These are phyloP conservation scores for Melitaea cinxia DNA, from an alignment of 1,140 invertebrate genomes.

Conservation along the genomic window DNA sequence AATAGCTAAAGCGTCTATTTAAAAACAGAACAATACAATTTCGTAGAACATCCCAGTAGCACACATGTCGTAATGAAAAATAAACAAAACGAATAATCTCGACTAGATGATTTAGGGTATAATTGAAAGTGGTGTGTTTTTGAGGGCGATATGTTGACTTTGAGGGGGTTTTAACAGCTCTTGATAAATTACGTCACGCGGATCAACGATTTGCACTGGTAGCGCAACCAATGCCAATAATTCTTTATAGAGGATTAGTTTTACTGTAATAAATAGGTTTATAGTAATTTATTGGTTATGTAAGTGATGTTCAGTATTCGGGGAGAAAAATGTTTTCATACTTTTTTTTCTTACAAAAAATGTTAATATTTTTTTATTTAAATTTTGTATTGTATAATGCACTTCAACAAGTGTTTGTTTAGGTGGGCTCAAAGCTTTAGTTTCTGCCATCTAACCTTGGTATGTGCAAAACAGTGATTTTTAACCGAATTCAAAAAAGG, in stretches of 20 bases:
- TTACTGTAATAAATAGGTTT: background rate
- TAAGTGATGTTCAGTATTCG: too few relatives aligned
- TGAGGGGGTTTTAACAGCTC: constrained; percentile 20
- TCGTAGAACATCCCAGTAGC: constrained; percentile 26
- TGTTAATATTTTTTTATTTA: too few relatives aligned
- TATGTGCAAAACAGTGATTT: too few relatives aligned
- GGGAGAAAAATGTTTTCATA: too few relatives aligned
- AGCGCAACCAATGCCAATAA: constrained; percentile 1
- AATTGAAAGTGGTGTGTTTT: constrained; percentile 12
- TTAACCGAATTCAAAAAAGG: too few relatives aligned
- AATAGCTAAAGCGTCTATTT: constrained; percentile 38
- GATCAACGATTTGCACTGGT: constrained; percentile 12
- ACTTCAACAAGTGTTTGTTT: too few relatives aligned
- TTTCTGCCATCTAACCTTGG: too few relatives aligned
- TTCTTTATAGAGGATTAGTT: background rate
- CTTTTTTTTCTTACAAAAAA: too few relatives aligned
- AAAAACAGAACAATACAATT: constrained; percentile 37
- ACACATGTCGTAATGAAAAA: constrained; percentile 62
- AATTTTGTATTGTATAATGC: too few relatives aligned
- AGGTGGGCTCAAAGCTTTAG: too few relatives aligned
- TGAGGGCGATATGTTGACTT: constrained; percentile 27
- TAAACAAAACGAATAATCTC: constrained; percentile 52
- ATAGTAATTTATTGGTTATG: background rate
- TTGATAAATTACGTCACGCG: constrained; percentile 15
- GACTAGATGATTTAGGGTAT: constrained; percentile 27